Evolutionary conservation across 30 jellyfish, hydroid and myxozoan species (phyloP), one percentile per base, ranked within the genome.

Genomic region (Hydractinia echinata): DNA sequence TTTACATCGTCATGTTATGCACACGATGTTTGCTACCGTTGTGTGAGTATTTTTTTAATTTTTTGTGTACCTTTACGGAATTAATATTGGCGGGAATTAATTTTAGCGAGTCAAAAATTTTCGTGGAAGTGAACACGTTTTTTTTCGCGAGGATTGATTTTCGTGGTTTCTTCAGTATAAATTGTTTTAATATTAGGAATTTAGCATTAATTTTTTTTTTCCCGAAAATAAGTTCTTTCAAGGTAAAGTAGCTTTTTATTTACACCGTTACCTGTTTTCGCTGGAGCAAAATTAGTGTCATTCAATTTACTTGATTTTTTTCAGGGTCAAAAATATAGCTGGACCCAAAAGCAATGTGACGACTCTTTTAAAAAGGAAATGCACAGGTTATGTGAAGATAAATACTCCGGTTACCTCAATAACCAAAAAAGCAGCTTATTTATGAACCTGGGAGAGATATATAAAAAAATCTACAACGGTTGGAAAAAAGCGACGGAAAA

Each of bases 1-100:
- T 77, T 77, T 55, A 77, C 85, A 54, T 53, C 84, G 60, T 79
- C 85, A 1, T 77, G 85, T 54, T 54, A 8, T 60, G 53, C 76
- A 55, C 85, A 77, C 56, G 85, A 77, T 61, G 73, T 77, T 0
- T 77, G 85, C 49, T 77, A 77, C 81, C 55, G 85, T 54, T 77
- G 85, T 55, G 85, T 77, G 60, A 77, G 85, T 77, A 8, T 77
- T 77, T 15, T 11, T 20, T 15, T 15, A 3, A 11, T 11, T 0
- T 20, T 68, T 15, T 72, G 10, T 72, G n/a, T n/a, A n/a, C n/a
- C n/a, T n/a, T n/a, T n/a, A n/a, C n/a, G 62, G 62, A 48, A 44
- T n/a, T n/a, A n/a, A 30, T 30, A 0, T 30, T 30, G 44, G 44
- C 44, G 44, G 44, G 2, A 30, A 30, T 30, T 30, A 30, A 30